Evolutionary conservation across 2,113 vertebrate species (phyloP).

Genomic region (Lophius piscatorius): DNA sequence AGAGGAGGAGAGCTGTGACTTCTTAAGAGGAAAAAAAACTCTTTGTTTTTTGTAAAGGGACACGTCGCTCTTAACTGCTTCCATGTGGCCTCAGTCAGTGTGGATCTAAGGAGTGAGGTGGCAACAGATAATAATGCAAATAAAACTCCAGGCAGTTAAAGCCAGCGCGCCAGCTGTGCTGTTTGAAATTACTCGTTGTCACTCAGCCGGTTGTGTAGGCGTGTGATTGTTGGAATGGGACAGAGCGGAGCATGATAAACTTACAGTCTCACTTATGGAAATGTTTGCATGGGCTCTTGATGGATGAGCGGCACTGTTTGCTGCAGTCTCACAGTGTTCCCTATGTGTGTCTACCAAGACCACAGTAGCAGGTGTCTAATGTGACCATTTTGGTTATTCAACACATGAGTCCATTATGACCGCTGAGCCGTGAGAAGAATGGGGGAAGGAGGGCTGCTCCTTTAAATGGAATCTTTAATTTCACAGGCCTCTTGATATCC

Average conservation of each 20-base stretch:
- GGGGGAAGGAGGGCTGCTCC: conserved; percentile 58
- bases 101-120: conserved; percentile 70
- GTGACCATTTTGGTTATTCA: conserved; percentile 79
- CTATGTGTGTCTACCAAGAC: conserved; percentile 57
- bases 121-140: conserved; percentile 78
- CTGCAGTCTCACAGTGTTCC: conserved; percentile 55
- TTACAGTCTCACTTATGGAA: conserved; percentile 59
- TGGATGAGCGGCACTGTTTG: conserved; percentile 69
- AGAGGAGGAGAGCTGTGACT: conserved; percentile 65
- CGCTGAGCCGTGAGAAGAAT: conserved; percentile 78
- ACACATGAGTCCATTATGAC: conserved; percentile 80
- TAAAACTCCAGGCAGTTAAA: conserved; percentile 72
- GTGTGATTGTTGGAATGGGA: conserved; percentile 57
- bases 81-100: conserved; percentile 74
- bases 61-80: conserved; percentile 67
- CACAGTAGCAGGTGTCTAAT: conserved; percentile 83
- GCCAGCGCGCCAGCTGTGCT: conserved; percentile 61
- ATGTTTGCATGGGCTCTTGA: conserved; percentile 74
- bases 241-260: conserved; percentile 56
- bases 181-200: conserved; percentile 69
- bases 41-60: conserved; percentile 69
- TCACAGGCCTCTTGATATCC: conserved; percentile 78
- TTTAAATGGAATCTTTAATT: conserved; percentile 80
- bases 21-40: conserved; percentile 46
- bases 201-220: conserved; percentile 61